Percentiles rank a stretch among this genome's conserved stretches.
Evolutionary conservation across 2,113 vertebrate genomes (phyloP).

Genomic region (Pseudorectes ferrugineus): DNA sequence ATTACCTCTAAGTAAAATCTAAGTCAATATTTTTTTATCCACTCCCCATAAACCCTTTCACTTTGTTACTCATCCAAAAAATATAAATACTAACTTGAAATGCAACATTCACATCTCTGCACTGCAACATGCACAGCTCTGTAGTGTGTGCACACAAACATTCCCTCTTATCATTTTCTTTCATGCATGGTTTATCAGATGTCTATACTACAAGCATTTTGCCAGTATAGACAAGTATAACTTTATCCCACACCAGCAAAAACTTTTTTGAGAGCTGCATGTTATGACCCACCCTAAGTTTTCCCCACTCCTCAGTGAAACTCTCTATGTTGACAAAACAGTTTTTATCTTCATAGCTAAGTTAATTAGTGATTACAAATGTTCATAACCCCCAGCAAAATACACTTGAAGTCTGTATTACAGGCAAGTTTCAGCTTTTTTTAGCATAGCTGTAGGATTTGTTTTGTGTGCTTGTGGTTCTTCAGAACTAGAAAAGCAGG

Average conservation of each 20-base stretch:
- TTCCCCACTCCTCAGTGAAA: conserved; percentile 22
- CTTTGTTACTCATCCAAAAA: not conserved
- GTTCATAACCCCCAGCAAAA: conserved; percentile 4
- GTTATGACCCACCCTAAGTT: conserved; percentile 2
- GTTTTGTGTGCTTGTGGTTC: not conserved
- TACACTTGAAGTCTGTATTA: not conserved
- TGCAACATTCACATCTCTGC: not conserved
- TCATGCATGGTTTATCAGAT: not conserved
- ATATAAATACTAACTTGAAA: not conserved
- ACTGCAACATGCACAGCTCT: not conserved
- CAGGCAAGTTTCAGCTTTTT: not conserved
- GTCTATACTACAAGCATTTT: not conserved
- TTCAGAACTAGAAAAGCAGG: not conserved
- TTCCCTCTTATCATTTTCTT: not conserved
- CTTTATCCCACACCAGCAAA: not conserved
- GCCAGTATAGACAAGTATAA: conserved; percentile 30
- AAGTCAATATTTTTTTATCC: not conserved
- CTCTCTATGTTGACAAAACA: conserved; percentile 46
- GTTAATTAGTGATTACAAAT: conserved; percentile 41
- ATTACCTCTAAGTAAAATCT: not conserved
- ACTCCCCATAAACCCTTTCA: not conserved
- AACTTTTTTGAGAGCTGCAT: not conserved
- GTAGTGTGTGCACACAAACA: not conserved
- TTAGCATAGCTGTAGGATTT: not conserved
- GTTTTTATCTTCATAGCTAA: conserved; percentile 25